Evolutionary conservation across 2,113 vertebrate species (phyloP).

Genomic region (Neomonachus schauinslandi): DNA sequence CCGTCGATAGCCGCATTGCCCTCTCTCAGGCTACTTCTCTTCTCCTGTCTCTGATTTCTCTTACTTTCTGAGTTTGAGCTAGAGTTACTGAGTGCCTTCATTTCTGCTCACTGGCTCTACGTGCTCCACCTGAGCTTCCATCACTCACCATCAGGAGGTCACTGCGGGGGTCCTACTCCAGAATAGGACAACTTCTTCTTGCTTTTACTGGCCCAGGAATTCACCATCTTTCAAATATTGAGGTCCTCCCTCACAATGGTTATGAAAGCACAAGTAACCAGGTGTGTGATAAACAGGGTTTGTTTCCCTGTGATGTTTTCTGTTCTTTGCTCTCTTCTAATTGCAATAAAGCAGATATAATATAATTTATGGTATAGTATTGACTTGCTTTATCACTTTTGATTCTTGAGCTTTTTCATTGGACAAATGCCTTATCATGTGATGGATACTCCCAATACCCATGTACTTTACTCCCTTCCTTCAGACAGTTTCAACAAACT

Average conservation of each 20-base stretch:
- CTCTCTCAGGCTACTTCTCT: background rate
- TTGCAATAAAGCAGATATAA: slow-evolving; percentile 75
- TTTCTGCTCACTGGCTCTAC: background rate
- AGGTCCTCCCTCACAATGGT: background rate
- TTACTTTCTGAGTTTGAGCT: background rate
- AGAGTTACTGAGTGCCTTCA: background rate
- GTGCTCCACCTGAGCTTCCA: background rate
- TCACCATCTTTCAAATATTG: background rate
- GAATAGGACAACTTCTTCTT: background rate
- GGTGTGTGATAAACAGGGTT: background rate
- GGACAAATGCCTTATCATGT: background rate
- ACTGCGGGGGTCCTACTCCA: no score
- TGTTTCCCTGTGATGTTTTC: background rate
- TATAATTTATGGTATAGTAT: background rate
- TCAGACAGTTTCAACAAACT: background rate
- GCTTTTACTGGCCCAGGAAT: background rate
- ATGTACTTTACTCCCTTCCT: background rate
- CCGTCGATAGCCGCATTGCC: background rate
- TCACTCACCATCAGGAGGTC: background rate
- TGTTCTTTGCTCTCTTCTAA: background rate
- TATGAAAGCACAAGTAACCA: background rate
- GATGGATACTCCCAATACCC: background rate
- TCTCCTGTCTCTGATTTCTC: background rate
- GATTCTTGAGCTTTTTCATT: background rate
- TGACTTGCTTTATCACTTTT: background rate